A percentile compares a stretch with the other conserved stretches of the same genome.
These are phyloP conservation scores for Acipenser transmontanus DNA, from an alignment of 2,797 vertebrate species.

Conservation along the genomic window DNA sequence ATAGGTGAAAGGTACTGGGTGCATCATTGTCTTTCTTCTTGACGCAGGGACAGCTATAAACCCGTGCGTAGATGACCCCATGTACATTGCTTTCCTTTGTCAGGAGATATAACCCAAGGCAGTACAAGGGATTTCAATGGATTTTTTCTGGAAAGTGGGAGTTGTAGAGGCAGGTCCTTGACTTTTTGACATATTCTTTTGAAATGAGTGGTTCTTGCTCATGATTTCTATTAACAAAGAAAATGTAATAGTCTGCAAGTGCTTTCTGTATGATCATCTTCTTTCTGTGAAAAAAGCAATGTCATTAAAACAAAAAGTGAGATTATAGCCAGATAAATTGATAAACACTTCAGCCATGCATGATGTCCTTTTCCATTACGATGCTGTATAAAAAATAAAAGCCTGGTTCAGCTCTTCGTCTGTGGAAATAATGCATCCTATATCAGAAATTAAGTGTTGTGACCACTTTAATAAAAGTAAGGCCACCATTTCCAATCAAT, in stretches of 20 bases:
- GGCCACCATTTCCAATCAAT: conserved; percentile 46
- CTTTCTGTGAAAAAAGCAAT: no score
- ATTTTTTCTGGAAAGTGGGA: conserved; percentile 33
- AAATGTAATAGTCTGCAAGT: no score
- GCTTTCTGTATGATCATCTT: no score
- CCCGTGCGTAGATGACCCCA: no score
- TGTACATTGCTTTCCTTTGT: conserved; percentile 34
- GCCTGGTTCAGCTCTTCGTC: conserved; percentile 52
- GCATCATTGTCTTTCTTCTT: no score
- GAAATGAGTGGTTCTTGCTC: conserved; percentile 21
- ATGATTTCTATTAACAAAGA: no score
- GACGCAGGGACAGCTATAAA: no score
- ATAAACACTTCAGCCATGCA: no score
- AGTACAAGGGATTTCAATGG: conserved; percentile 36
- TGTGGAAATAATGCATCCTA: conserved; percentile 40
- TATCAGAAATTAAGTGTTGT: conserved; percentile 36
- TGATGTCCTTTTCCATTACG: conserved; percentile 52
- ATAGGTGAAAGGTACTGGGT: no score
- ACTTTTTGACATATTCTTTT: conserved; percentile 61
- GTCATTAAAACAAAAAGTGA: no score
- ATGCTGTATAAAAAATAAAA: conserved; percentile 71
- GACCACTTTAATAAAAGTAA: conserved; percentile 28
- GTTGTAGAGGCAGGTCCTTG: conserved; percentile 34
- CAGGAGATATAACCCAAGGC: conserved; percentile 36
- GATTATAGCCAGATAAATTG: no score